These are phyloP conservation scores for Epinotia nisella DNA, from an alignment of 2,888 invertebrate species.

Conservation along the genomic window DNA sequence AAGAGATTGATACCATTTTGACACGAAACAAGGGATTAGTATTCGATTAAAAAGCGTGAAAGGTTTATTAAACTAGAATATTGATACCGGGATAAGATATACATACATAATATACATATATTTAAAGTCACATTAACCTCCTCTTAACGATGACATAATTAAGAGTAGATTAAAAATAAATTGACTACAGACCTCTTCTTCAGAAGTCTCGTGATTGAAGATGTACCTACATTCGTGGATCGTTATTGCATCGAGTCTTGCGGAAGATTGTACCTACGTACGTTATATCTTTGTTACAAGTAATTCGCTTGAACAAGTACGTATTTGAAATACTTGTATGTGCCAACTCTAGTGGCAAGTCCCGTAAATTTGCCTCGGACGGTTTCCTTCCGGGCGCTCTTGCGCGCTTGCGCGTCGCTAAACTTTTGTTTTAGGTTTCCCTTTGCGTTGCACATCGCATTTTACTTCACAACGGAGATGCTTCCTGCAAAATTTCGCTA, in stretches of 20 bases:
- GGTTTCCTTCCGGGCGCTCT: conserved; percentile 63
- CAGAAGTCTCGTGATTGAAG: not conserved
- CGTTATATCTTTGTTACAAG: not conserved
- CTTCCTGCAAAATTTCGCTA: conserved; percentile 24
- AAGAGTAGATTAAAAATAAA: not conserved
- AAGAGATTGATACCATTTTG: too few relatives aligned
- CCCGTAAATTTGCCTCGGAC: conserved; percentile 69
- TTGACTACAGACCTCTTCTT: not conserved
- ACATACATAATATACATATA: too few relatives aligned
- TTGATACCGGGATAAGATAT: too few relatives aligned
- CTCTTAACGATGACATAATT: not conserved
- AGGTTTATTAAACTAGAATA: too few relatives aligned
- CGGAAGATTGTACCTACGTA: too few relatives aligned
- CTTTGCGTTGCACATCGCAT: conserved; percentile 37
- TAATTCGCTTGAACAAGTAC: not conserved
- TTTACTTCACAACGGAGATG: conserved; percentile 24
- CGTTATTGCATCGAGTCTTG: not conserved
- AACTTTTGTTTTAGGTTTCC: conserved; percentile 43
- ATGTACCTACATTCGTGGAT: not conserved
- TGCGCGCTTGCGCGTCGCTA: conserved; percentile 55
- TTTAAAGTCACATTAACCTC: too few relatives aligned
- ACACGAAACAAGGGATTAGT: too few relatives aligned
- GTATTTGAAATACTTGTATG: conserved; percentile 5
- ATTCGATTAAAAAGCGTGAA: too few relatives aligned
- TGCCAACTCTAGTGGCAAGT: conserved; percentile 53